Evolutionary conservation across 2,888 invertebrate species (phyloP), one percentile per base, ranked within the genome.

Genomic region (Dolomedes plantarius): DNA sequence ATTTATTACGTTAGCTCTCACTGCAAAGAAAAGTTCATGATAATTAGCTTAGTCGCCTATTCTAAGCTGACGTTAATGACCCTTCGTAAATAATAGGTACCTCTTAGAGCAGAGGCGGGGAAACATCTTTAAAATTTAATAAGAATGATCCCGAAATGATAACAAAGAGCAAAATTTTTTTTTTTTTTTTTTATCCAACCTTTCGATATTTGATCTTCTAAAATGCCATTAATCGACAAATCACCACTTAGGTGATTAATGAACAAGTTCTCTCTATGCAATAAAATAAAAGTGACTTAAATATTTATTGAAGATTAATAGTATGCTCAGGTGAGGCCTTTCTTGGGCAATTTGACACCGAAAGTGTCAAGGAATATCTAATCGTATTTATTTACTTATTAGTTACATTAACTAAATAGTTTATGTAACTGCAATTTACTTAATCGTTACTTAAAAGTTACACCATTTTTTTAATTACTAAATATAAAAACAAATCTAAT

Each of bases 61-160:
- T 78, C 83, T 50, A 50, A 67, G 50, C 9, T 85, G 83, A 85
- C 83, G 83, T 85, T 85, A 85, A 85, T 85, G 83, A 85, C 68
- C 62, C 56, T 73, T 73, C 27, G 72, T 85, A 77, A 85, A 77
- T 85, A 85, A 85, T 83, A 76, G 82, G 82, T 50, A 71, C 65
- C 46, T 76, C 71, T 76, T 65, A 76, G 67, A 69, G 32, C 39
- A 3, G 7, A 68, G 73, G 77, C 77, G 83, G 56, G 23, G 77
- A 85, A 73, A 78, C 77, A 85, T 77, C 77, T 77, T 73, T 85
- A 77, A 85, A 78, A 85, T 85, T 85, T 77, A 77, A 85, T 85
- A 56, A 50, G 28, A 77, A 72, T 77, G 82, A 76, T 82, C 76
- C 41, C 36, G 29, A 31, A 36, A 46, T 64, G 77, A 68, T 77